These are phyloP conservation scores for Listronotus bonariensis DNA, from an alignment of 1,140 invertebrate species.

Conservation along the genomic window DNA sequence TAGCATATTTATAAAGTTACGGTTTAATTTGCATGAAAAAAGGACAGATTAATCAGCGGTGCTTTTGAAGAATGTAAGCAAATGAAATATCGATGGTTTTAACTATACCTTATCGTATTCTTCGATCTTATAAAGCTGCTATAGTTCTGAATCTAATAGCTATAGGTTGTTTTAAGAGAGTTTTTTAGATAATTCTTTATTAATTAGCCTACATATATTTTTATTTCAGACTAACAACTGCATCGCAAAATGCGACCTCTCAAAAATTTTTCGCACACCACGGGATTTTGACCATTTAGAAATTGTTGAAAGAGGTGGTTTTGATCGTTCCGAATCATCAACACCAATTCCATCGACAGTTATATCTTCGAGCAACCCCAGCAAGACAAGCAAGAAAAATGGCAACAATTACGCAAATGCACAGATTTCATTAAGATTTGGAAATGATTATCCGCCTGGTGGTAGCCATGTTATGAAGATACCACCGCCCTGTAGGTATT, in stretches of 20 bases:
- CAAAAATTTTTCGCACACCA: conserved; percentile 39
- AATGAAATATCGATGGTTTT: too few relatives aligned
- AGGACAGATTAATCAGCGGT: too few relatives aligned
- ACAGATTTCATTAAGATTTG: conserved; percentile 33
- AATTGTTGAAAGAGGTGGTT: conserved; percentile 37
- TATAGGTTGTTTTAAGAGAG: too few relatives aligned
- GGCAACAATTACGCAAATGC: conserved; percentile 32
- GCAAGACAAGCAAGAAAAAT: neutral
- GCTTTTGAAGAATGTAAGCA: too few relatives aligned
- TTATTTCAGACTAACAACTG: conserved; percentile 1
- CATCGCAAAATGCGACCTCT: conserved; percentile 23
- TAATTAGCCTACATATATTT: neutral
- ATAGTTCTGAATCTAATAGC: too few relatives aligned
- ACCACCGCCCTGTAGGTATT: conserved; percentile 11
- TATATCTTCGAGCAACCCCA: neutral
- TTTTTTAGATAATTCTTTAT: neutral
- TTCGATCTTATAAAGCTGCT: too few relatives aligned
- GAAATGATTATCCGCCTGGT: conserved; percentile 1
- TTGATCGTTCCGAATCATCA: conserved; percentile 15
- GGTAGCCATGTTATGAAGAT: conserved; percentile 18
- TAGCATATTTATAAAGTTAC: too few relatives aligned
- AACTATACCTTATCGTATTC: too few relatives aligned
- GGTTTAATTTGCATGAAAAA: too few relatives aligned
- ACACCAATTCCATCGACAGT: neutral
- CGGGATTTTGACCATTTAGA: conserved; percentile 43